Base-by-base conservation (phyloP, 2,888 invertebrate species). In the Drosophila buzzatii region DNA sequence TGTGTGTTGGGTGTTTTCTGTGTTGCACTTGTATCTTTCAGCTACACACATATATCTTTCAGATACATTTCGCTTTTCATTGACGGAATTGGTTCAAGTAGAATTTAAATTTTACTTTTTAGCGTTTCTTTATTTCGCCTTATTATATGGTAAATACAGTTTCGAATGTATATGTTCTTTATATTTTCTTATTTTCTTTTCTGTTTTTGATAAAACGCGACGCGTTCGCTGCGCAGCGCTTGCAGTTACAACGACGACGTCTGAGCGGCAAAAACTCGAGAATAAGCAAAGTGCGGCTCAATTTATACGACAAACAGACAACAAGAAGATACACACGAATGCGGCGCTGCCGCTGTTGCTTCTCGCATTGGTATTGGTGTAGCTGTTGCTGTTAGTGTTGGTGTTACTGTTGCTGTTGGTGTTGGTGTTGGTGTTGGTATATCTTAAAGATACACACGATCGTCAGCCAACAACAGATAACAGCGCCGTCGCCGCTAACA, bases 251-350 rank as follows among this genome's bases (percentile, higher is more conserved):
- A 76, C 89, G 90, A 75, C 85, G 90, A 79, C 74, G 88, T 61
- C 81, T 82, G 80, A 81, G 89, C 90, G 83, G 85, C 87, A 90
- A 90, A 88, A 90, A 86, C 85, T 88, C 89, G 86, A 86, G 85
- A 86, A 86, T 85, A 88, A 74, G 88, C 90, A 85, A 86, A 86
- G 90, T 86, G 89, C 90, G 85, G 90, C 90, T 86, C 90, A 86
- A 86, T 86, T 86, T 90, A 88, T 86, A 86, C 89, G 81, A 76
- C 81, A 86, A 83, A 86, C 89, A 85, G 85, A 75, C 88, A 75
- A 69, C 85, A 83, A 89, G 89, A 89, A 85, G 89, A 87, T 84
- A 85, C 81, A 81, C 76, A 76, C 75, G 71, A 62, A 75, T 45
- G 63, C 71, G 53, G 42, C 76, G 76, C 59, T 65, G 70, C 60